Conservation (phyloP, 2,888 invertebrate species). For the Troglohyphantes excavatus region DNA sequence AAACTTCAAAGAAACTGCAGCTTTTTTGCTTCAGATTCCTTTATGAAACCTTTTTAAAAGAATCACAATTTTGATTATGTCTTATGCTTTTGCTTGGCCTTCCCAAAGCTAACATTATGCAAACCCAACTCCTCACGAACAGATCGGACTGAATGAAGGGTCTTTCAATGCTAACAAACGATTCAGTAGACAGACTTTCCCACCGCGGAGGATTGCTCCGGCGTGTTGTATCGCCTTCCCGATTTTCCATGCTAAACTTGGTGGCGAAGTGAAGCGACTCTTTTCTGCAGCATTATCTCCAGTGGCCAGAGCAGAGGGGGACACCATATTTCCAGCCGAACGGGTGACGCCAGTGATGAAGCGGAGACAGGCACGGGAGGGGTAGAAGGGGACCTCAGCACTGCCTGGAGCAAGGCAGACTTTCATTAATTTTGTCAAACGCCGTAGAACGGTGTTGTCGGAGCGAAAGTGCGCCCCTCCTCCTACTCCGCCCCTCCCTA, state of each 20-base stretch:
- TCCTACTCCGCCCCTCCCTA: conserved; percentile 11
- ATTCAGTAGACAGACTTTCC: conserved; percentile 18
- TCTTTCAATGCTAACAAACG: conserved; percentile 62
- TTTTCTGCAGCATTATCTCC: conserved; percentile 71
- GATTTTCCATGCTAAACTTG: conserved; percentile 79
- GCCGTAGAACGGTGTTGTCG: conserved; percentile 77
- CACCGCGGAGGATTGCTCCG: background rate
- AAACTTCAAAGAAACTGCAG: too few relatives aligned
- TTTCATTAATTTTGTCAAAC: conserved; percentile 79
- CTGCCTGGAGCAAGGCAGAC: conserved; percentile 64
- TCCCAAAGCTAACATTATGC: background rate
- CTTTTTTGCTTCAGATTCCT: too few relatives aligned
- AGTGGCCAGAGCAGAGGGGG: conserved; percentile 59
- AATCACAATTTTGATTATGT: too few relatives aligned
- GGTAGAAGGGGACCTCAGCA: conserved; percentile 52
- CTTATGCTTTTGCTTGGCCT: too few relatives aligned
- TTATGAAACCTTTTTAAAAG: too few relatives aligned
- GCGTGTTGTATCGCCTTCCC: conserved; percentile 69
- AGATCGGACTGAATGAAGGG: conserved; percentile 70
- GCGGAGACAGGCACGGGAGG: conserved; percentile 70
- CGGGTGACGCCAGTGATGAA: conserved; percentile 69
- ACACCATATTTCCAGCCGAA: conserved; percentile 70
- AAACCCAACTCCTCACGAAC: background rate
- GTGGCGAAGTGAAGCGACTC: conserved; percentile 68
- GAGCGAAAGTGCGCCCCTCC: conserved; percentile 44